These are phyloP conservation scores for Caenorhabditis japonica DNA, from an alignment of 2,888 invertebrate genomes.

Conservation along the genomic window DNA sequence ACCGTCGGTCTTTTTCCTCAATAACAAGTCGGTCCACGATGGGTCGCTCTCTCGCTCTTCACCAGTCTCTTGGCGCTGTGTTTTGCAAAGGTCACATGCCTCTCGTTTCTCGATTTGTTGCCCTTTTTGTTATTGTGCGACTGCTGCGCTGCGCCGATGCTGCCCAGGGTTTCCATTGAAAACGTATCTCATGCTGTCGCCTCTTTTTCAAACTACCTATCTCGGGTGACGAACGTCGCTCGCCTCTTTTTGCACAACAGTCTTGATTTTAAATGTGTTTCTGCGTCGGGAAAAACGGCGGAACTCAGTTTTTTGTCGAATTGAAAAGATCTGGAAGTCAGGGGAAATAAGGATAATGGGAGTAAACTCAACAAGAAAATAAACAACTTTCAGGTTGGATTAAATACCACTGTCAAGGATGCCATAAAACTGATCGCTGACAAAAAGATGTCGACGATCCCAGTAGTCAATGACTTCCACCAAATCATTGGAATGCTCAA, in stretches of 20 bases:
- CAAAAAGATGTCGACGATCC: slow-evolving; percentile 66
- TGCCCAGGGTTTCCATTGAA: slow-evolving; percentile 19
- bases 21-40: slow-evolving; percentile 30
- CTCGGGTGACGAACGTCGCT: slow-evolving; percentile 19
- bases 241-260: slow-evolving; percentile 4
- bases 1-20: slow-evolving; percentile 52
- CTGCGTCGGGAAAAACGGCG: background rate
- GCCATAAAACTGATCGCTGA: slow-evolving; percentile 66
- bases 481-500: slow-evolving; percentile 60
- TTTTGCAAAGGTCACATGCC: slow-evolving; percentile 58
- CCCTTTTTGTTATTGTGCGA: slow-evolving; percentile 56
- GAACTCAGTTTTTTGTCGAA: background rate
- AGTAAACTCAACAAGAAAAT: background rate
- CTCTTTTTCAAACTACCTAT: slow-evolving; percentile 9
- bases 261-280: slow-evolving; percentile 17
- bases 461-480: slow-evolving; percentile 63
- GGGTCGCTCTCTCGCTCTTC: slow-evolving; percentile 9
- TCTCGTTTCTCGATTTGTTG: slow-evolving; percentile 23
- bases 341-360: slow-evolving; percentile 1
- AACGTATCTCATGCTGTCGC: slow-evolving; percentile 26
- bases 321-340: background rate
- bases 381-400: slow-evolving; percentile 55
- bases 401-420: slow-evolving; percentile 55
- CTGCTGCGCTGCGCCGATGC: no score
- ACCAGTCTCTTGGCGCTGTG: slow-evolving; percentile 20